A percentile compares a stretch with the other conserved stretches of the same genome.
Evolutionary conservation across 2,797 vertebrate genomes (phyloP).

Genomic region (Enteromius anoplus): DNA sequence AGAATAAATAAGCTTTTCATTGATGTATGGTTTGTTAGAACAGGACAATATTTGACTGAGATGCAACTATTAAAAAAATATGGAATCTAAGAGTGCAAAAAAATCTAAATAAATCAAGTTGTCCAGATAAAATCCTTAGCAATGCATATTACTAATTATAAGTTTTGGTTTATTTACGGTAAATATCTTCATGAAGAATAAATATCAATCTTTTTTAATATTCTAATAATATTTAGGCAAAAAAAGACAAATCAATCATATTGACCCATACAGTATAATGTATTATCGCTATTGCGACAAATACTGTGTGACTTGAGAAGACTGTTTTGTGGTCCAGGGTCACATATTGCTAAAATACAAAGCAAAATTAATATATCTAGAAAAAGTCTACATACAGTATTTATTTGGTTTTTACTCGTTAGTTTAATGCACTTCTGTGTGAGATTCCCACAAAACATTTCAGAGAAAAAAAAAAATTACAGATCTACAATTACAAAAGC

Average conservation of each 20-base stretch:
- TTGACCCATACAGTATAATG: neutral
- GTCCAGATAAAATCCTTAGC: too few species aligned
- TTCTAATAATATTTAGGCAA: neutral
- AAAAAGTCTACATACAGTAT: neutral
- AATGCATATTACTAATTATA: neutral
- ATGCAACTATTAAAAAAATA: neutral
- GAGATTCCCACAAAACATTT: neutral
- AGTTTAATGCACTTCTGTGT: neutral
- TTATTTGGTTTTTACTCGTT: neutral
- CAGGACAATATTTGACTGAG: neutral
- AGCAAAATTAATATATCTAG: neutral
- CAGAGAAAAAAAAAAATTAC: neutral
- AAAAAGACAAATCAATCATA: neutral
- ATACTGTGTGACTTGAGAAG: neutral
- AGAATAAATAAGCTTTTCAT: neutral
- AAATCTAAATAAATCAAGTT: neutral
- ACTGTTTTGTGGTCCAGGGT: conserved; percentile 5
- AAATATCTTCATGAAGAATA: neutral
- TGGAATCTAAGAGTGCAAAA: neutral
- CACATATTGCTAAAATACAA: neutral
- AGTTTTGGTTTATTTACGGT: neutral
- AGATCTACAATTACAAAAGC: neutral
- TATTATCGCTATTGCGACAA: neutral
- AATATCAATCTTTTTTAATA: neutral
- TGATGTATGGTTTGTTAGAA: neutral